Evolutionary conservation across 2,888 invertebrate genomes (phyloP).

Genomic region (Drosophila nigricruria): DNA sequence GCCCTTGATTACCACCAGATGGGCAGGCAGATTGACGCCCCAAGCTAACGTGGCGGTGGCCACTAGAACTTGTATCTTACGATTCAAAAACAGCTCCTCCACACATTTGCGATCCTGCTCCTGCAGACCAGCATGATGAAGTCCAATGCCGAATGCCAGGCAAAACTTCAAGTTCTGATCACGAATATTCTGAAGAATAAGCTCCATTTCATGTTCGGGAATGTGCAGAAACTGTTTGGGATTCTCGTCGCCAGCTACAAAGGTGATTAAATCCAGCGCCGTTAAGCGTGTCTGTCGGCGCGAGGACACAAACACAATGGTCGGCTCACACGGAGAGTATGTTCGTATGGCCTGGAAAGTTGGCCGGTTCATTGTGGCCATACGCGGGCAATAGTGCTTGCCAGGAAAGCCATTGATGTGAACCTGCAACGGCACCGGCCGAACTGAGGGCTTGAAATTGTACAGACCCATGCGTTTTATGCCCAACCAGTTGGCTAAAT

Average conservation of each 20-base stretch:
- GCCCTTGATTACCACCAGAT: slow-evolving; percentile 98
- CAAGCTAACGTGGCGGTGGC: slow-evolving; percentile 99
- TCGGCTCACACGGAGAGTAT: slow-evolving; percentile 96
- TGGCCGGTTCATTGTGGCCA: slow-evolving; percentile 99
- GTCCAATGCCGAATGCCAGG: slow-evolving; percentile 98
- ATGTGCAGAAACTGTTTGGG: slow-evolving; percentile 98
- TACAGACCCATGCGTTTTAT: slow-evolving; percentile 96
- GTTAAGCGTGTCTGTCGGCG: slow-evolving; percentile 98
- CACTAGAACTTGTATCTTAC: slow-evolving; percentile 97
- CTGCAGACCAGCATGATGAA: slow-evolving; percentile 99
- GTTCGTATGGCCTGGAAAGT: slow-evolving; percentile 97
- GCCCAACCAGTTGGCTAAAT: slow-evolving; percentile 98
- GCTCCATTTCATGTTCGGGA: slow-evolving; percentile 94
- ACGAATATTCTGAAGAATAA: slow-evolving; percentile 89
- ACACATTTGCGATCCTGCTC: slow-evolving; percentile 96
- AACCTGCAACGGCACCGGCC: slow-evolving; percentile 96
- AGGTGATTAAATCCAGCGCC: slow-evolving; percentile 96
- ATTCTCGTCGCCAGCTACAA: slow-evolving; percentile 94
- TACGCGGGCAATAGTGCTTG: slow-evolving; percentile 98
- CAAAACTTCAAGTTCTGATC: slow-evolving; percentile 97
- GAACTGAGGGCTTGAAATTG: slow-evolving; percentile 98
- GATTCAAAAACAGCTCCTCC: slow-evolving; percentile 97
- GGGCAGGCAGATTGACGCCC: slow-evolving; percentile 99
- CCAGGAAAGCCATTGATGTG: slow-evolving; percentile 98
- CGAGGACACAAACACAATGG: slow-evolving; percentile 98